phyloP scores from a whole-genome alignment of 2,113 vertebrate species.

The Takifugu bimaculatus region DNA sequence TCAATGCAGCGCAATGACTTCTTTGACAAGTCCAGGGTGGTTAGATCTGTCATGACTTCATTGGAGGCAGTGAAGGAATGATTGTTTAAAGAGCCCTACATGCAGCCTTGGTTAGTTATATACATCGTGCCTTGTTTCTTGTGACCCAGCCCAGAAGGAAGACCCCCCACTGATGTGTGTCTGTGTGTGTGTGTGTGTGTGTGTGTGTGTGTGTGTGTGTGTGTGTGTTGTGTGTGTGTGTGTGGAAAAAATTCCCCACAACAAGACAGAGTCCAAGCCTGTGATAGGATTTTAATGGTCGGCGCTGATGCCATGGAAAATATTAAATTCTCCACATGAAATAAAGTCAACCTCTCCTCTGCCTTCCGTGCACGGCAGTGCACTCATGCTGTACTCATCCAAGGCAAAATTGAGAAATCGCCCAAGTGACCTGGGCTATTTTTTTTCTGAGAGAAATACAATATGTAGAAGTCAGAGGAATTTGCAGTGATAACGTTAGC shows the following conservation, averaged over 20 bases:
- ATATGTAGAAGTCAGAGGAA: slow-evolving; percentile 52
- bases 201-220: slow-evolving; percentile 42
- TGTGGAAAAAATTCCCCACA: slow-evolving; percentile 57
- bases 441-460: slow-evolving; percentile 53
- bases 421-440: slow-evolving; percentile 56
- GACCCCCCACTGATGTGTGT: slow-evolving; percentile 50
- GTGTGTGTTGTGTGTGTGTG: slow-evolving; percentile 39
- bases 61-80: slow-evolving; percentile 55
- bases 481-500: slow-evolving; percentile 58
- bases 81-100: slow-evolving; percentile 57
- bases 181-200: slow-evolving; percentile 6
- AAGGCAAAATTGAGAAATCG: slow-evolving; percentile 47
- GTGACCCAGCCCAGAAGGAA: slow-evolving; percentile 52
- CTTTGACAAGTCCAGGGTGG: slow-evolving; percentile 48
- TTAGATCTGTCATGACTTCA: slow-evolving; percentile 67
- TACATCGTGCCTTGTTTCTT: slow-evolving; percentile 21
- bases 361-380: slow-evolving; percentile 15
- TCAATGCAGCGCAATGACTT: slow-evolving; percentile 47
- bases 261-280: slow-evolving; percentile 45
- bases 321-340: slow-evolving; percentile 65
- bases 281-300: slow-evolving; percentile 71
- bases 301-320: slow-evolving; percentile 65
- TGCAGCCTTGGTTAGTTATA: slow-evolving; percentile 45
- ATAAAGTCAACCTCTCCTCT: slow-evolving; percentile 62
- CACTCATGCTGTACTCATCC: slow-evolving; percentile 33